Conservation (phyloP, 2,113 vertebrate genomes). For the Stictonetta naevosa region DNA sequence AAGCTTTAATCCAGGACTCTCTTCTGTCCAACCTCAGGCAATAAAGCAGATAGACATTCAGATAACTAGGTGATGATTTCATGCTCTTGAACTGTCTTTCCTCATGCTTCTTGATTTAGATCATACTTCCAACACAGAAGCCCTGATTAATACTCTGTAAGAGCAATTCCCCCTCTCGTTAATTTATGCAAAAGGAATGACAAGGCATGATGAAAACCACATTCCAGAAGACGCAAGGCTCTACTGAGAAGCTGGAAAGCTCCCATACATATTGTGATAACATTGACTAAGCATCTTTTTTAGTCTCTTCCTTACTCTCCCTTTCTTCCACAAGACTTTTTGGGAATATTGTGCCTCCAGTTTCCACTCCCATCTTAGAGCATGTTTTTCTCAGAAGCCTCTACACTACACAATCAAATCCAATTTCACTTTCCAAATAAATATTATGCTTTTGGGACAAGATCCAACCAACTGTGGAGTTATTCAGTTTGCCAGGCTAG, state of each 20-base stretch:
- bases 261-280: background rate
- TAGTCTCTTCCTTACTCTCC: background rate
- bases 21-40: background rate
- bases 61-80: background rate
- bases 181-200: conserved; percentile 27
- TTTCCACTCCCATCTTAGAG: background rate
- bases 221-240: conserved; percentile 20
- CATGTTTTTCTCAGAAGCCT: background rate
- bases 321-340: background rate
- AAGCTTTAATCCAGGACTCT: background rate
- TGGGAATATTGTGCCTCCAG: background rate
- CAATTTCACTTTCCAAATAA: background rate
- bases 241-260: background rate
- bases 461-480: background rate
- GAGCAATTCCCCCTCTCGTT: conserved; percentile 21
- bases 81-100: conserved; percentile 9
- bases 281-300: background rate
- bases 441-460: background rate
- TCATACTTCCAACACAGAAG: background rate
- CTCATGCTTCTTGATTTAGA: background rate
- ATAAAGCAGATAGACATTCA: background rate
- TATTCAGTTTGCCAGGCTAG: background rate
- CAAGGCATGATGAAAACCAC: background rate
- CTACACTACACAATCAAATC: background rate
- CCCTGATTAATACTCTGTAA: background rate